Conservation (phyloP, 2,113 vertebrate genomes). For the Eulemur rufifrons region DNA sequence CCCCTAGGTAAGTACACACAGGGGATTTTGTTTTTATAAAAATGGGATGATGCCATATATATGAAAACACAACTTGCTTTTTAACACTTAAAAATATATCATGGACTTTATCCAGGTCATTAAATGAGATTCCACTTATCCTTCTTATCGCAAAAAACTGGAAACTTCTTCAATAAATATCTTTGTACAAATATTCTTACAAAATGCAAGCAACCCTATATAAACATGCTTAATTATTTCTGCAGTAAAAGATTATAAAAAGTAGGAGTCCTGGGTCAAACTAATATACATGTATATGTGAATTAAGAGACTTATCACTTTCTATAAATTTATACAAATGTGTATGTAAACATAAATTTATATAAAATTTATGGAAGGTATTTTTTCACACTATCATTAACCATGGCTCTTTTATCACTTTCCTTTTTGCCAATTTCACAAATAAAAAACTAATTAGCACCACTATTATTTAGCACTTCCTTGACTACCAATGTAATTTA, state of each 20-base stretch:
- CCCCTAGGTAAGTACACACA: not conserved
- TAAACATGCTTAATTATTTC: not conserved
- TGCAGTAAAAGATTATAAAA: not conserved
- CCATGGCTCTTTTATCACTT: not conserved
- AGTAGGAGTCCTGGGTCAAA: not conserved
- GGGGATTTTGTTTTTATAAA: conserved; percentile 29
- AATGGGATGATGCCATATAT: not conserved
- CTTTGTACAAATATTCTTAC: not conserved
- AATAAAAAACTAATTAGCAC: not conserved
- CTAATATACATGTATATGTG: not conserved
- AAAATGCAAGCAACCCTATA: not conserved
- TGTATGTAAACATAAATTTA: not conserved
- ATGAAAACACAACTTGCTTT: conserved; percentile 22
- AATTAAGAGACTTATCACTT: not conserved
- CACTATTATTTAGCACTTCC: not conserved
- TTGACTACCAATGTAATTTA: not conserved
- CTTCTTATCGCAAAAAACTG: not conserved
- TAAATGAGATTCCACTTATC: not conserved
- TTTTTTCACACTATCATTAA: not conserved
- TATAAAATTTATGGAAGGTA: not conserved
- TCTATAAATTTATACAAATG: not conserved
- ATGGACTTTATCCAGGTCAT: not conserved
- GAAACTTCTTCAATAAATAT: not conserved
- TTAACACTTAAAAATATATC: conserved; percentile 22
- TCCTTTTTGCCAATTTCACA: not conserved